These are phyloP conservation scores for Brachionichthys hirsutus DNA, from an alignment of 2,113 vertebrate genomes.

Conservation along the genomic window DNA sequence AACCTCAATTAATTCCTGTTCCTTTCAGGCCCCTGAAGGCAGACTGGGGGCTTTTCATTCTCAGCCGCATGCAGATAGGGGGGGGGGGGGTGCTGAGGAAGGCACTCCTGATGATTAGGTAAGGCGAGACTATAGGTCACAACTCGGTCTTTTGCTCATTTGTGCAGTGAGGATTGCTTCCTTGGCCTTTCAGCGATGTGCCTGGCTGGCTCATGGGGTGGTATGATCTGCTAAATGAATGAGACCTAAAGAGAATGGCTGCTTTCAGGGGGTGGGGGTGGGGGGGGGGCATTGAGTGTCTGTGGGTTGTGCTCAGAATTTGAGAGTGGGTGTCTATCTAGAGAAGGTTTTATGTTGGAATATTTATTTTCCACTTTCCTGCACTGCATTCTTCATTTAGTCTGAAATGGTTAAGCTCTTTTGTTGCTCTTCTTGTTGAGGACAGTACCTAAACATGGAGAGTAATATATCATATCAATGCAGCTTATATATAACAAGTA, in stretches of 20 bases:
- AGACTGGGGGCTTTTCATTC: conserved; percentile 26
- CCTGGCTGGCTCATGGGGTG: conserved; percentile 11
- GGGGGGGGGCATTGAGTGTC: conserved; percentile 21
- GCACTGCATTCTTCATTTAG: too few species aligned
- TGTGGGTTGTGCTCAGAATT: conserved; percentile 33
- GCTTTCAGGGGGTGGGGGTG: conserved; percentile 38
- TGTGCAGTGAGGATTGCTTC: conserved; percentile 23
- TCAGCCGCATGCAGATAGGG: conserved; percentile 13
- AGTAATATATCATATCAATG: too few species aligned
- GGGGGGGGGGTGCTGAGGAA: not conserved
- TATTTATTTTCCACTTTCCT: not conserved
- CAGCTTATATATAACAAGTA: too few species aligned
- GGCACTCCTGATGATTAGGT: conserved; percentile 29
- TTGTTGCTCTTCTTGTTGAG: too few species aligned
- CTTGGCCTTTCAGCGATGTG: conserved; percentile 28
- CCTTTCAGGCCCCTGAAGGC: conserved; percentile 21
- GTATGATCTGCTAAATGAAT: conserved; percentile 54
- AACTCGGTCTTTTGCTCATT: conserved; percentile 4
- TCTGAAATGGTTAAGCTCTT: too few species aligned
- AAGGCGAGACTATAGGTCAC: conserved; percentile 28
- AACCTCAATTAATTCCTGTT: conserved; percentile 53
- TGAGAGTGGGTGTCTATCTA: conserved; percentile 6
- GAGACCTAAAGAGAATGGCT: conserved; percentile 39
- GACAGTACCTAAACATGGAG: too few species aligned
- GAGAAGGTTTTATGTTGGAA: not conserved